Evolutionary conservation across 1,140 invertebrate species (phyloP), one percentile per base, ranked within the genome.

Genomic region (Goniozus legneri): DNA sequence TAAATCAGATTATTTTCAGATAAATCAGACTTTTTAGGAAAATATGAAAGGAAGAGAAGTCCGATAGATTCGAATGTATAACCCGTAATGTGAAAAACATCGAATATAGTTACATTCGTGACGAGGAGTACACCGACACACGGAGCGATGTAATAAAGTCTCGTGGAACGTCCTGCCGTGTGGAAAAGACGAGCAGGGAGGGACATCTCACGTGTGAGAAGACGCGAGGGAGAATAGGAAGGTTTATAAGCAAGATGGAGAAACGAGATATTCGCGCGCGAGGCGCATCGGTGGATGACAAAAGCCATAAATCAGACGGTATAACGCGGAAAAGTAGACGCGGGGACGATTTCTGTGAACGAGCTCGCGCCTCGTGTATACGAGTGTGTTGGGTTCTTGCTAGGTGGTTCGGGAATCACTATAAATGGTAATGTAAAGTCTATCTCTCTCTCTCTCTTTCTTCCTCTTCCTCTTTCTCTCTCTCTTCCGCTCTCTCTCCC

Each of bases 361-460:
- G n/a, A n/a, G n/a, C n/a, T 30, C 46, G 32, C 45, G 31, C 31
- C 46, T 42, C 40, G 21, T 38, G 45, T 54, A 46, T 47, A 50
- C 39, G 33, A 38, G 21, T 46, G 36, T 33, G 41, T 51, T 56
- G 42, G 41, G 36, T 39, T 36, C 52, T 40, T 46, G 52, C 44
- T 35, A 56, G 55, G 58, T 59, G 52, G 48, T 68, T 67, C 62
- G 63, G 54, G 64, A 71, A 70, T 73, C 71, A 71, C 71, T 71
- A 70, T 75, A 75, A 71, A 73, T 73, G 72, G 63, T 70, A 72
- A 73, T 73, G 57, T 62, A 67, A 60, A 68, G 48, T 51, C 43
- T 43, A 47, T 24, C 52, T 46, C 39, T 54, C 57, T 59, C 57
- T n/a, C n/a, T n/a, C n/a, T n/a, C n/a, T n/a, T n/a, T n/a, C n/a